Conservation (phyloP, 2,888 invertebrate species). For the Orchesellides sinensis region DNA sequence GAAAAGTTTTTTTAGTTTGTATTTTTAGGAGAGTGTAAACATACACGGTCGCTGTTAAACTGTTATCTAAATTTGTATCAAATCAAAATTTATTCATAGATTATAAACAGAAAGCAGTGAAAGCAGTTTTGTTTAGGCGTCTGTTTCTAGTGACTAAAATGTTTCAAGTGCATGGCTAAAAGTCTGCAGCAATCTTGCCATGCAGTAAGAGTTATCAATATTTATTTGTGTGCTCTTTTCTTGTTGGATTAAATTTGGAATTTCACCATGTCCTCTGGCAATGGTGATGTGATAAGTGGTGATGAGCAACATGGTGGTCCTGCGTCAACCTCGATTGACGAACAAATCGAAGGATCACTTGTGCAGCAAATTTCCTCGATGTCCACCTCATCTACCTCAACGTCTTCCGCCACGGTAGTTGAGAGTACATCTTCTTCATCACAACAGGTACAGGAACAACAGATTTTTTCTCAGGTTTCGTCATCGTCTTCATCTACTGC, state of each 20-base stretch:
- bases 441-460: constrained; percentile 46
- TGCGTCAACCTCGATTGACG: constrained; percentile 13
- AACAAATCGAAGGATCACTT: constrained; percentile 52
- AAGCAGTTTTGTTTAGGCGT: constrained; percentile 30
- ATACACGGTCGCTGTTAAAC: no score
- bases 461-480: constrained; percentile 18
- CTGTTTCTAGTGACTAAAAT: no score
- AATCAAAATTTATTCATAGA: no score
- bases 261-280: constrained; percentile 60
- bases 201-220: no score
- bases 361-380: constrained; percentile 54
- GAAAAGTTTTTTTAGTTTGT: no score
- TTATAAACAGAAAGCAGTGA: constrained; percentile 12
- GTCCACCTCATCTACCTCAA: constrained; percentile 46
- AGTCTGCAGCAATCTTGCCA: no score
- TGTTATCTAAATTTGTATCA: no score
- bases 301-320: constrained; percentile 14
- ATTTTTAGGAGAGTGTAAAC: background rate
- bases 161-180: background rate
- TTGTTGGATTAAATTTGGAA: constrained; percentile 6
- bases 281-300: constrained; percentile 30
- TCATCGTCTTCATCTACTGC: constrained; percentile 12
- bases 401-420: constrained; percentile 24
- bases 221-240: background rate
- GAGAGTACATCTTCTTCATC: constrained; percentile 24